phyloP scores from a whole-genome alignment of 2,113 vertebrate genomes.

The Calidris pygmaea region DNA sequence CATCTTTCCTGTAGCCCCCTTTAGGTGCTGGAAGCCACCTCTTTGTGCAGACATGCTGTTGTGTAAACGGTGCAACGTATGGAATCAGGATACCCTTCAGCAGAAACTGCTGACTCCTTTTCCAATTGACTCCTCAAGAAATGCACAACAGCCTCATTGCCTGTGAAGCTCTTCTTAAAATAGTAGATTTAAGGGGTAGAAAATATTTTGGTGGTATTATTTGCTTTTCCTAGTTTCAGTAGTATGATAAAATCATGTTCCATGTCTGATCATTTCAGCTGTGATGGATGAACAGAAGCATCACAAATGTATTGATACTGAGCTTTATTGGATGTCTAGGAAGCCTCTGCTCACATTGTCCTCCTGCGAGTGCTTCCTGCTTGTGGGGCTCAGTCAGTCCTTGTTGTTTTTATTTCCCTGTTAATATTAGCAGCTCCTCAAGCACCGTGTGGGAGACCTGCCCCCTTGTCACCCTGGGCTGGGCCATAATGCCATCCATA shows the following conservation, averaged over 20 bases:
- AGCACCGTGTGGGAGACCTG: background rate
- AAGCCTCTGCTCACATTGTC: background rate
- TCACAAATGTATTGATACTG: background rate
- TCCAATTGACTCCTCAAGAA: background rate
- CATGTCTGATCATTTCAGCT: background rate
- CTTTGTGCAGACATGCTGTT: background rate
- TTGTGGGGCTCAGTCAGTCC: background rate
- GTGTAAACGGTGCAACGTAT: accelerated
- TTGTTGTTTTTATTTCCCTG: background rate
- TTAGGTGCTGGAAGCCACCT: too few relatives aligned
- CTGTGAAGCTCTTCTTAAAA: background rate
- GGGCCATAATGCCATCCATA: slow-evolving; percentile 36
- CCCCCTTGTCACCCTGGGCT: background rate
- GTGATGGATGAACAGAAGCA: background rate
- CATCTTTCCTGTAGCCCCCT: too few relatives aligned
- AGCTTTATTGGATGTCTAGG: background rate
- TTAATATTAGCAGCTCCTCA: background rate
- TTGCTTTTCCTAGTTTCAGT: background rate
- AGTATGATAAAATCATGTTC: background rate
- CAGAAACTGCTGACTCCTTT: background rate
- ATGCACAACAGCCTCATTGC: background rate
- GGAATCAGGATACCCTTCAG: too few relatives aligned
- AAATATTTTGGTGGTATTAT: background rate
- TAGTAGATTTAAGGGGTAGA: background rate
- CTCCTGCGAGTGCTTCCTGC: background rate